phyloP scores from a whole-genome alignment of 1,140 invertebrate species.

The Hypsibius dujardini region DNA sequence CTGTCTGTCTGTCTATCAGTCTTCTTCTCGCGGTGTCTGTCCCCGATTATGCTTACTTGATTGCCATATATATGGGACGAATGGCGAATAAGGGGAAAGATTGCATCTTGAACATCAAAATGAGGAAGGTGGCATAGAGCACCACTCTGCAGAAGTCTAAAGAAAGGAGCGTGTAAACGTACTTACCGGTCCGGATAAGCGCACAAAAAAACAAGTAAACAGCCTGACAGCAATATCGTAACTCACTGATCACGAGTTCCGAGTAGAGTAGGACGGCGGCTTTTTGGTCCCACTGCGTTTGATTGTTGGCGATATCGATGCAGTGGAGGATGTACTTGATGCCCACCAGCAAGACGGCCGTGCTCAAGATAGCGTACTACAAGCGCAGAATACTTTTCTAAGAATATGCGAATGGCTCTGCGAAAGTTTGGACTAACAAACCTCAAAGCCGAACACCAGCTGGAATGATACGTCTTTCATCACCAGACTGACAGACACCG shows the following conservation, averaged over 20 bases:
- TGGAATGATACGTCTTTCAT: slow-evolving; percentile 88
- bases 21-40: no score
- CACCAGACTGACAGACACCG: slow-evolving; percentile 81
- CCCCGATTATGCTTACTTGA: slow-evolving; percentile 47
- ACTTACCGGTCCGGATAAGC: background rate
- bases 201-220: slow-evolving; percentile 17
- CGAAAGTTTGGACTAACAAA: no score
- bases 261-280: slow-evolving; percentile 90
- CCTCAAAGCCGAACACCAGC: slow-evolving; percentile 95
- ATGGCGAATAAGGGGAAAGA: slow-evolving; percentile 95
- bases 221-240: background rate
- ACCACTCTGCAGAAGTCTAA: slow-evolving; percentile 57
- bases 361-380: slow-evolving; percentile 81
- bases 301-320: slow-evolving; percentile 79
- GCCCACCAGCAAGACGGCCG: slow-evolving; percentile 74
- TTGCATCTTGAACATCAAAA: slow-evolving; percentile 91
- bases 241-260: slow-evolving; percentile 80
- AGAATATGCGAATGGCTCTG: no score
- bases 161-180: slow-evolving; percentile 25
- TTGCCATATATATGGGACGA: slow-evolving; percentile 93
- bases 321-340: slow-evolving; percentile 90
- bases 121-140: slow-evolving; percentile 78
- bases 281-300: slow-evolving; percentile 91
- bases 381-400: slow-evolving; percentile 25
- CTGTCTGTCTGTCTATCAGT: no score